Conservation (phyloP, 2,888 invertebrate genomes). For the Lottia gigantea region DNA sequence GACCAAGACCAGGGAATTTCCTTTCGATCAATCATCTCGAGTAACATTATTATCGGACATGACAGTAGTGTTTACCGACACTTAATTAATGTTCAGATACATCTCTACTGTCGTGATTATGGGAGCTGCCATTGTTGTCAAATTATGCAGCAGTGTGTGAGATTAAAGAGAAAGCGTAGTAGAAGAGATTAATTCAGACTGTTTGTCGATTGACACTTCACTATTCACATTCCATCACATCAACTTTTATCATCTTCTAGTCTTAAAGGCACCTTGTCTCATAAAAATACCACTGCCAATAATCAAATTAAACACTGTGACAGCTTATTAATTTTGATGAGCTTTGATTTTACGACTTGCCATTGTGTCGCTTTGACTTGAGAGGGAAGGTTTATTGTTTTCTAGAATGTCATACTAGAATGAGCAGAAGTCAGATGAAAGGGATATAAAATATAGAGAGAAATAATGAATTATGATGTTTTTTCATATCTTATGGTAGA, state of each 20-base stretch:
- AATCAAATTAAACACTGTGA: constrained; percentile 18
- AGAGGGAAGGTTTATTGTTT: too few relatives aligned
- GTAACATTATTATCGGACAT: constrained; percentile 25
- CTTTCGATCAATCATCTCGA: constrained; percentile 21
- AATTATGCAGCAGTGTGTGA: constrained; percentile 23
- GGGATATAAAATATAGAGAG: too few relatives aligned
- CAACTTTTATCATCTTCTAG: constrained; percentile 15
- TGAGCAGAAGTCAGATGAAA: too few relatives aligned
- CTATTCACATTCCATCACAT: constrained; percentile 22
- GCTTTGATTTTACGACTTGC: too few relatives aligned
- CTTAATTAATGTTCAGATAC: constrained; percentile 27
- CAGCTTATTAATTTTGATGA: too few relatives aligned
- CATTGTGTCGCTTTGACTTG: too few relatives aligned
- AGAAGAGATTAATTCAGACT: constrained; percentile 22
- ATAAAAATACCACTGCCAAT: constrained; percentile 12
- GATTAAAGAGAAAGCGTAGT: constrained; percentile 18
- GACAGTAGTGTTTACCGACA: constrained; percentile 25
- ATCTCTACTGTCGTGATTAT: constrained; percentile 23
- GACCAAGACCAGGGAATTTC: constrained; percentile 12
- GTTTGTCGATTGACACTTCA: constrained; percentile 13
- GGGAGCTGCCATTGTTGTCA: constrained; percentile 25
- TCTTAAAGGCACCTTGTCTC: constrained; percentile 15
- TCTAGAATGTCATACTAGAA: too few relatives aligned
- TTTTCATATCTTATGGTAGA: too few relatives aligned
- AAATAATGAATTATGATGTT: too few relatives aligned